phyloP scores from a whole-genome alignment of 2,113 vertebrate genomes.

The Zosterops pallidus region DNA sequence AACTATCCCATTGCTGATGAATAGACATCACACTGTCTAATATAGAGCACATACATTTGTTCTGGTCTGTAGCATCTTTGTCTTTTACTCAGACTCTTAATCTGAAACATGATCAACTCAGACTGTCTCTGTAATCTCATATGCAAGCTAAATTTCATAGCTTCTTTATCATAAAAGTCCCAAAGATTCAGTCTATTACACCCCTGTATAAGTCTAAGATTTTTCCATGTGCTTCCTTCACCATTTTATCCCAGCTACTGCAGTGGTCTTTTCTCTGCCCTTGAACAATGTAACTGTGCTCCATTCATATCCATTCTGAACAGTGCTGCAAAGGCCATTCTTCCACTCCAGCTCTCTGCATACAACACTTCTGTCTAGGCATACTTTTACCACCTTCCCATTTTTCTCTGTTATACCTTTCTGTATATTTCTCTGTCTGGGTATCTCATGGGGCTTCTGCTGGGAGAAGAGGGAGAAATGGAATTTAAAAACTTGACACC shows the following conservation, averaged over 20 bases:
- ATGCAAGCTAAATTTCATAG: neutral
- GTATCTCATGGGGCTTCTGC: neutral
- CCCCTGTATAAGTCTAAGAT: neutral
- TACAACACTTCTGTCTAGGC: neutral
- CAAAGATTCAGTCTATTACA: neutral
- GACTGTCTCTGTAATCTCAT: neutral
- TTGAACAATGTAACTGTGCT: neutral
- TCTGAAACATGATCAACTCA: neutral
- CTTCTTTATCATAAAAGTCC: neutral
- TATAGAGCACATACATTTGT: neutral
- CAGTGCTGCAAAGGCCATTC: neutral
- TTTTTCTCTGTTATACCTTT: neutral
- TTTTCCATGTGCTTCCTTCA: neutral
- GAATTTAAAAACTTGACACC: neutral
- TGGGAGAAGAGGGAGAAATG: neutral
- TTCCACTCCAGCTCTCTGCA: neutral
- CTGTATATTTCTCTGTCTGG: neutral
- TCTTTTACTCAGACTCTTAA: neutral
- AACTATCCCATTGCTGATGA: neutral
- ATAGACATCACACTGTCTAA: neutral
- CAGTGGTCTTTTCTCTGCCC: neutral
- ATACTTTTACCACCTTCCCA: neutral
- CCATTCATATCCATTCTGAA: neutral
- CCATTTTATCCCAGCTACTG: neutral
- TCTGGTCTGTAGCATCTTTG: neutral